Evolutionary conservation across 2,888 invertebrate species (phyloP).

Genomic region (Spisula solida): DNA sequence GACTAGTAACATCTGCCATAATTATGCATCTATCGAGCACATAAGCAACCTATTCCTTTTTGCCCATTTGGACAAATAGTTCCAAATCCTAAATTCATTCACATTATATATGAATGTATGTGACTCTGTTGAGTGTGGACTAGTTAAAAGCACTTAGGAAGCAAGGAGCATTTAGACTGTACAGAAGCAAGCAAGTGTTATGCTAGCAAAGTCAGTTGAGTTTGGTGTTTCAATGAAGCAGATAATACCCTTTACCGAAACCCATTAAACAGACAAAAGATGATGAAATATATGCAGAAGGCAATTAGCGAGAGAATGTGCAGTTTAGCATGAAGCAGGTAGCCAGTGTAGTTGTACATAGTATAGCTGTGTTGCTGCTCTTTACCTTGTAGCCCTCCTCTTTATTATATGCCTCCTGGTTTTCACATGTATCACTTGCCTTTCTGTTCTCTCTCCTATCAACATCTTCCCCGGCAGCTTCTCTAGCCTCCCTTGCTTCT

Average conservation of each 20-base stretch:
- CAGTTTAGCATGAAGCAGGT: no score
- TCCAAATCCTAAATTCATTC: no score
- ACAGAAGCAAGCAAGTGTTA: background rate
- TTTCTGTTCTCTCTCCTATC: slow-evolving; percentile 57
- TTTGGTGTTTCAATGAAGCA: background rate
- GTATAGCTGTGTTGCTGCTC: slow-evolving; percentile 49
- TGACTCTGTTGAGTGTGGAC: background rate
- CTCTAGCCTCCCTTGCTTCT: background rate
- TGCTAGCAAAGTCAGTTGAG: background rate
- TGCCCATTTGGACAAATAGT: no score
- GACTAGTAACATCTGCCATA: no score
- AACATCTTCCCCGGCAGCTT: slow-evolving; percentile 27
- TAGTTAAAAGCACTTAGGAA: background rate
- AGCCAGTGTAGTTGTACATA: background rate
- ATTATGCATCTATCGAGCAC: no score
- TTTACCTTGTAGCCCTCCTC: slow-evolving; percentile 67
- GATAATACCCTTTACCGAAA: background rate
- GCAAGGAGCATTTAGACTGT: background rate
- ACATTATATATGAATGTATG: background rate
- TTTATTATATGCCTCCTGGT: slow-evolving; percentile 48
- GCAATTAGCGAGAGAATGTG: background rate
- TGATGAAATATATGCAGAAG: background rate
- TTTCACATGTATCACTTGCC: slow-evolving; percentile 62
- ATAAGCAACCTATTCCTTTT: no score
- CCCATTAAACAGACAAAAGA: background rate